Percentiles rank a stretch among this genome's conserved stretches.
Evolutionary conservation across 2,113 vertebrate genomes (phyloP).

Genomic region (Oceanodroma tethys): DNA sequence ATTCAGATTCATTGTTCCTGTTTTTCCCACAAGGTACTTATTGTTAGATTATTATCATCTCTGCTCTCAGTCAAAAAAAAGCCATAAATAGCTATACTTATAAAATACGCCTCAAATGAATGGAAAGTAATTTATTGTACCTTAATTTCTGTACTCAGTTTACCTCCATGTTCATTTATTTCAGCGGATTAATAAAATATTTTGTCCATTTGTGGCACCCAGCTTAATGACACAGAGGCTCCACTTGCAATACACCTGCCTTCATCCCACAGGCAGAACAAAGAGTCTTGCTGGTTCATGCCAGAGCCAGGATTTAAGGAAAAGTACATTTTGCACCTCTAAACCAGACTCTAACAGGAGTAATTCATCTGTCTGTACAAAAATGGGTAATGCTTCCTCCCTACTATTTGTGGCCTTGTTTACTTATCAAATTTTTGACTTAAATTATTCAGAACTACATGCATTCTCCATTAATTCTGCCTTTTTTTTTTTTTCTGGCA

Average conservation of each 20-base stretch:
- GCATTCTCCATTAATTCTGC: not conserved
- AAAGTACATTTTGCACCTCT: not conserved
- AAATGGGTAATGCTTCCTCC: not conserved
- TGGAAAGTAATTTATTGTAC: not conserved
- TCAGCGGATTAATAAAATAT: not conserved
- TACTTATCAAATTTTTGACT: not conserved
- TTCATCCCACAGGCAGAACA: fast-evolving
- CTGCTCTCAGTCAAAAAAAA: not conserved
- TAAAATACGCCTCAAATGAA: not conserved
- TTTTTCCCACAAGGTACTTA: not conserved
- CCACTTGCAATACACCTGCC: not conserved
- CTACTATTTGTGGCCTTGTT: not conserved
- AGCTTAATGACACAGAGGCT: not conserved
- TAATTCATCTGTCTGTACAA: not conserved
- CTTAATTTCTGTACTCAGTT: not conserved
- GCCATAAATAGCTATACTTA: not conserved
- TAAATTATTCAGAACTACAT: not conserved
- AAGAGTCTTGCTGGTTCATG: not conserved
- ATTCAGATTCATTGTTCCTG: not conserved
- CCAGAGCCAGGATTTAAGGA: not conserved
- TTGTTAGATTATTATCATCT: not conserved
- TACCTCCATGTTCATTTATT: not conserved
- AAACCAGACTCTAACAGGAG: not conserved
- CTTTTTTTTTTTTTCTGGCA: not conserved
- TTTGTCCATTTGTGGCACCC: not conserved